A percentile compares a stretch with the other conserved stretches of the same genome.
Evolutionary conservation across 2,797 vertebrate genomes (phyloP).

Genomic region (Morelia viridis): DNA sequence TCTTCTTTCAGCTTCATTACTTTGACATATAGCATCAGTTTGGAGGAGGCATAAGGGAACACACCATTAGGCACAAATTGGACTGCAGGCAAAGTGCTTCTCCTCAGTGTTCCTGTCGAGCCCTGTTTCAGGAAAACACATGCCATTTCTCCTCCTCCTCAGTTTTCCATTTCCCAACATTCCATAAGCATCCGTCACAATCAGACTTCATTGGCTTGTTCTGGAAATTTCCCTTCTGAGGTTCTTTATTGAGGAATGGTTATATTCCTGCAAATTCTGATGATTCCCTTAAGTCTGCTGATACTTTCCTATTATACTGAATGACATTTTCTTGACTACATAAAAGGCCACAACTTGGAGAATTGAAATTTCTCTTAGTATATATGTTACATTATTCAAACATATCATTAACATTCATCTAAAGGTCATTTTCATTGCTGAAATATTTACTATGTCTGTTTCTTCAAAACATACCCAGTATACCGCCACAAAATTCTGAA

Average conservation of each 20-base stretch:
- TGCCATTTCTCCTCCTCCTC: background rate
- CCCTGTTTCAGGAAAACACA: background rate
- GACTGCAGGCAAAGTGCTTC: no score
- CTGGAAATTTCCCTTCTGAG: background rate
- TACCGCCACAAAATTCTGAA: slow-evolving; percentile 1
- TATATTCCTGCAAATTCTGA: background rate
- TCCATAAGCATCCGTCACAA: background rate
- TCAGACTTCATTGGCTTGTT: background rate
- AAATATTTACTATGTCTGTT: background rate
- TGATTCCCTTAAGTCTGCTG: background rate
- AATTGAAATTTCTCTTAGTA: background rate
- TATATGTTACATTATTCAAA: background rate
- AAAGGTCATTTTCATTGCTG: background rate
- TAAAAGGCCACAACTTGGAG: background rate
- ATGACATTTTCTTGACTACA: background rate
- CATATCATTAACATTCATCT: background rate
- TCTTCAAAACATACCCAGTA: background rate
- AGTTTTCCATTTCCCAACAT: background rate
- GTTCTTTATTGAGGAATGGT: background rate
- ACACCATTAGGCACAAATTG: background rate
- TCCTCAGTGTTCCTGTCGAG: background rate
- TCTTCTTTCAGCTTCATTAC: background rate
- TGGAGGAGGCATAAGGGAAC: background rate
- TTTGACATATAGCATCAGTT: background rate
- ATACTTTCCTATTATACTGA: background rate